Percentiles rank a stretch among this genome's conserved stretches.
phyloP scores from a whole-genome alignment of 2,113 vertebrate genomes.

The Eretmochelys imbricata region DNA sequence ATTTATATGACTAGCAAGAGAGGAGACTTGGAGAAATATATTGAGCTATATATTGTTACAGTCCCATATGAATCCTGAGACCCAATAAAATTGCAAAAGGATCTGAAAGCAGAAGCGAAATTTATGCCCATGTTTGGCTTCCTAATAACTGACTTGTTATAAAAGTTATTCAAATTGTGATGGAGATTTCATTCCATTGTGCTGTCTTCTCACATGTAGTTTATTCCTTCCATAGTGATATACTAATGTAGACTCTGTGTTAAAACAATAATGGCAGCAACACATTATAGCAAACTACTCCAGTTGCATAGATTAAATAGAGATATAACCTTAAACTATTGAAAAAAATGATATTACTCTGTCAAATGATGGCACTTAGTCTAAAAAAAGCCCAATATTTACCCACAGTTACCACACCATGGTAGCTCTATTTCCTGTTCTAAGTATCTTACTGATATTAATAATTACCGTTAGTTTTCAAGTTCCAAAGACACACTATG shows the following conservation, averaged over 20 bases:
- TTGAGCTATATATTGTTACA: neutral
- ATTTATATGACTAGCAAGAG: slow-evolving; percentile 17
- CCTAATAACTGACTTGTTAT: neutral
- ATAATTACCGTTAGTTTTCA: neutral
- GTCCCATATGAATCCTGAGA: neutral
- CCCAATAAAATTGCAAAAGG: neutral
- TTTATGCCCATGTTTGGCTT: slow-evolving; percentile 7
- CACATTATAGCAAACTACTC: neutral
- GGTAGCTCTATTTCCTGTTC: neutral
- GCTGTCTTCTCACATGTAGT: neutral
- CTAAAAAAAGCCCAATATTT: neutral
- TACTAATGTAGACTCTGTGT: neutral
- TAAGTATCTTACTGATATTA: neutral
- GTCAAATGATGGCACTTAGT: neutral
- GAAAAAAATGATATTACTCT: neutral
- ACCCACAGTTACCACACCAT: neutral
- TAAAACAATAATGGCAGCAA: slow-evolving; percentile 5
- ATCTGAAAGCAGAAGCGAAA: slow-evolving; percentile 14
- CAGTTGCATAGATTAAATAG: neutral
- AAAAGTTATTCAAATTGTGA: neutral
- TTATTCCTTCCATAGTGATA: neutral
- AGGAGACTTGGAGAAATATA: slow-evolving; percentile 11
- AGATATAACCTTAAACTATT: neutral
- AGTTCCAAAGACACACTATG: neutral
- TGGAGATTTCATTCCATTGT: neutral